phyloP scores from a whole-genome alignment of 2,888 invertebrate genomes.

The Drosophila neotestacea region DNA sequence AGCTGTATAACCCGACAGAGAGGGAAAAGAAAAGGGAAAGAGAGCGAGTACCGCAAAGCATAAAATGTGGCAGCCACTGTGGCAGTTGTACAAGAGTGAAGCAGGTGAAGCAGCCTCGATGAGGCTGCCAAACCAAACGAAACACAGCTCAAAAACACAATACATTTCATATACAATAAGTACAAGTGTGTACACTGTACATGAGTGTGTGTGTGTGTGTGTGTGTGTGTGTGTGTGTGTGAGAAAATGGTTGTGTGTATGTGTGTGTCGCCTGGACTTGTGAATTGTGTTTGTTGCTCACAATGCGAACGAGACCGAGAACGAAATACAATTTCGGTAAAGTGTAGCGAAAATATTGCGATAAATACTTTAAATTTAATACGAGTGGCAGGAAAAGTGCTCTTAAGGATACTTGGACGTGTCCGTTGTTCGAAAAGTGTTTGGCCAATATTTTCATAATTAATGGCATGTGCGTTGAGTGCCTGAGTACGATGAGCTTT shows the following conservation, averaged over 20 bases:
- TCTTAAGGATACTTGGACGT: slow-evolving; percentile 43
- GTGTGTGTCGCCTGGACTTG: slow-evolving; percentile 32
- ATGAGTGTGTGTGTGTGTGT: slow-evolving; percentile 16
- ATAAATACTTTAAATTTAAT: slow-evolving; percentile 78
- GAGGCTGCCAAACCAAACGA: slow-evolving; percentile 39
- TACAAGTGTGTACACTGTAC: slow-evolving; percentile 10
- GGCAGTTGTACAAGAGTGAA: slow-evolving; percentile 30
- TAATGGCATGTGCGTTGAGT: slow-evolving; percentile 66
- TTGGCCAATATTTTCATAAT: slow-evolving; percentile 80
- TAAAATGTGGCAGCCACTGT: slow-evolving; percentile 36
- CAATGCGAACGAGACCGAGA: slow-evolving; percentile 21
- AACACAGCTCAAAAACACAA: slow-evolving; percentile 57
- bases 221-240: slow-evolving; percentile 21
- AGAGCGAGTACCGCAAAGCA: slow-evolving; percentile 13
- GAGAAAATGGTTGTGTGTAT: slow-evolving; percentile 15
- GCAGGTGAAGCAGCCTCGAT: slow-evolving; percentile 32
- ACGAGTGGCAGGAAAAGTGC: slow-evolving; percentile 54
- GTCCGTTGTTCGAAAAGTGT: slow-evolving; percentile 61
- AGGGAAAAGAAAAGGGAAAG: background rate
- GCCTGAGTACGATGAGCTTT: slow-evolving; percentile 17
- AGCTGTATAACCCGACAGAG: slow-evolving; percentile 18
- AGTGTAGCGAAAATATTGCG: slow-evolving; percentile 77
- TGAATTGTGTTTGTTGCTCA: slow-evolving; percentile 34
- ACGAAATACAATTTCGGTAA: slow-evolving; percentile 67
- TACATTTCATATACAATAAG: slow-evolving; percentile 51